phyloP scores from a whole-genome alignment of 1,140 invertebrate species.

The Drosophila murphyi region DNA sequence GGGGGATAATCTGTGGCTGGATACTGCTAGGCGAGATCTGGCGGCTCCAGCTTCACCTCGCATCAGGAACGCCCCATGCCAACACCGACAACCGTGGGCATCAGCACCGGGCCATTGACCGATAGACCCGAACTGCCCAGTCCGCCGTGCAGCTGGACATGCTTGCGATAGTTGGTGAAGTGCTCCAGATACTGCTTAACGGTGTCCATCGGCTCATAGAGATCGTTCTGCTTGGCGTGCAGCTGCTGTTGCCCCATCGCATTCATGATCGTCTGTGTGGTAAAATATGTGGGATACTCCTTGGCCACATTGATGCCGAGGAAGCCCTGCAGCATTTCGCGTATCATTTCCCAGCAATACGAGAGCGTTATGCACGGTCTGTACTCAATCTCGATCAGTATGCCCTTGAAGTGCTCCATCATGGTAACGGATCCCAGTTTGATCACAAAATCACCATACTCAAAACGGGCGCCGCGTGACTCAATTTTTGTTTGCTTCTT shows the following conservation, averaged over 20 bases:
- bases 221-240: constrained; percentile 89
- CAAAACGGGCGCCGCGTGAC: constrained; percentile 95
- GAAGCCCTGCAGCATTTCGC: constrained; percentile 96
- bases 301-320: constrained; percentile 91
- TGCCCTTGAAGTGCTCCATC: constrained; percentile 96
- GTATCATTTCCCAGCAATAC: constrained; percentile 95
- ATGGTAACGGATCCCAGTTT: constrained; percentile 97
- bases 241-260: constrained; percentile 79
- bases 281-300: constrained; percentile 87
- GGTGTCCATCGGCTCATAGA: constrained; percentile 95
- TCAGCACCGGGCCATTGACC: constrained; percentile 33
- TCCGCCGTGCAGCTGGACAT: constrained; percentile 52
- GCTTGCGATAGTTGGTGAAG: constrained; percentile 94
- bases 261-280: constrained; percentile 84
- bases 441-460: constrained; percentile 96
- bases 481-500: constrained; percentile 96
- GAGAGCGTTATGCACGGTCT: constrained; percentile 93
- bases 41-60: constrained; percentile 72
- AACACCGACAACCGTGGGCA: constrained; percentile 38
- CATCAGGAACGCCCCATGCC: constrained; percentile 60
- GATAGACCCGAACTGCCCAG: constrained; percentile 13
- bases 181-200: constrained; percentile 98
- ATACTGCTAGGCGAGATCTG: constrained; percentile 43
- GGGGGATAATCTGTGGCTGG: constrained; percentile 18
- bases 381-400: constrained; percentile 98